Evolutionary conservation across 2,888 invertebrate species (phyloP).

Genomic region (Pterostichus madidus): DNA sequence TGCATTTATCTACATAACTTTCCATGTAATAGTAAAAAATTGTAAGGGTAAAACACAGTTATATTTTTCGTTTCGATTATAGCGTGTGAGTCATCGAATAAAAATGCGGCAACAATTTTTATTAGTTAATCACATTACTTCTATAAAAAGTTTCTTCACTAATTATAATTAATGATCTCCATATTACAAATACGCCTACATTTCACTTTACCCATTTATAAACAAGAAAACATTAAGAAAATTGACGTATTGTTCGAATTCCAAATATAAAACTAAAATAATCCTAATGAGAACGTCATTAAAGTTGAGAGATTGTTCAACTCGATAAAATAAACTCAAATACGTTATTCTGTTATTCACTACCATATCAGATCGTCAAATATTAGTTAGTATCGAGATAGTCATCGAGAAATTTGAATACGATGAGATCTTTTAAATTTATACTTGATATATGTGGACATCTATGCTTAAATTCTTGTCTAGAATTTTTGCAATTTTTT

Average conservation of each 20-base stretch:
- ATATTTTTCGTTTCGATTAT: neutral
- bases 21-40: neutral
- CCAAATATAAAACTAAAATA: slow-evolving; percentile 35
- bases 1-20: slow-evolving; percentile 13
- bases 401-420: slow-evolving; percentile 43
- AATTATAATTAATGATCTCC: slow-evolving; percentile 39
- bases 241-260: slow-evolving; percentile 46
- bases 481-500: slow-evolving; percentile 14
- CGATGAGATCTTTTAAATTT: slow-evolving; percentile 36
- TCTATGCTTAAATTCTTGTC: neutral
- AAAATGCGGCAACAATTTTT: slow-evolving; percentile 41
- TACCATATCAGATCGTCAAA: slow-evolving; percentile 34
- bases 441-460: slow-evolving; percentile 15
- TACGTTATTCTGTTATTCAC: slow-evolving; percentile 12
- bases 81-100: slow-evolving; percentile 34
- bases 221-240: slow-evolving; percentile 43
- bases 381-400: slow-evolving; percentile 46
- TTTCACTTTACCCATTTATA: slow-evolving; percentile 30
- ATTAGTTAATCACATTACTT: slow-evolving; percentile 36
- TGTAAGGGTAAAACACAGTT: neutral
- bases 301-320: slow-evolving; percentile 31
- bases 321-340: too few species aligned
- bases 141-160: slow-evolving; percentile 13
- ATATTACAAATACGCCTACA: slow-evolving; percentile 33
- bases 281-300: slow-evolving; percentile 47